A percentile compares a stretch with the other conserved stretches of the same genome.
Evolutionary conservation across 2,888 invertebrate species (phyloP).

Genomic region (Netelia melanura): DNA sequence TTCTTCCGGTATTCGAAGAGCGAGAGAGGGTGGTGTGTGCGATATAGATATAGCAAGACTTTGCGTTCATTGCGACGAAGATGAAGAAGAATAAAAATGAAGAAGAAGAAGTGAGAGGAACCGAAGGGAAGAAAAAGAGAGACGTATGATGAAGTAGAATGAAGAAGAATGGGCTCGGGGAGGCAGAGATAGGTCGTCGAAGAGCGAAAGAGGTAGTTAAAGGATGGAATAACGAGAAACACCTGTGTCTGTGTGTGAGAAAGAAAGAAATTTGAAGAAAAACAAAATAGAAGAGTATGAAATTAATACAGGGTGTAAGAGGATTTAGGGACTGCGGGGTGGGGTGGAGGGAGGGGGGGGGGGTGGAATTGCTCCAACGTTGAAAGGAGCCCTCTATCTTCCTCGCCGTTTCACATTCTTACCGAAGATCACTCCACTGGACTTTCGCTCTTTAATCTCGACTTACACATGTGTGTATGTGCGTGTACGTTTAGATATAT

Average conservation of each 20-base stretch:
- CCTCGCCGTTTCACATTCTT: constrained; percentile 18
- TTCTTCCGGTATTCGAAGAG: constrained; percentile 63
- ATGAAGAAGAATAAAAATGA: constrained; percentile 3
- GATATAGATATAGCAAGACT: not conserved
- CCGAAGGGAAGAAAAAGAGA: constrained; percentile 25
- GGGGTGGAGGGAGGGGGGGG: not conserved
- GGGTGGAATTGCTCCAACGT: constrained; percentile 22
- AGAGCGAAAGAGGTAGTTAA: constrained; percentile 48
- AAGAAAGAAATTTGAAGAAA: constrained; percentile 36
- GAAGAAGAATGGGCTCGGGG: constrained; percentile 59
- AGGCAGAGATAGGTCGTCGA: constrained; percentile 55
- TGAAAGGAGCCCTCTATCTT: constrained; percentile 24
- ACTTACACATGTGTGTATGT: not conserved
- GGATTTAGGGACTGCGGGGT: constrained; percentile 44
- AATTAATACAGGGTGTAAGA: constrained; percentile 23
- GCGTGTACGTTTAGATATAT: not conserved
- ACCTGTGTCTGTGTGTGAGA: not conserved
- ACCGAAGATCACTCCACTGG: constrained; percentile 28
- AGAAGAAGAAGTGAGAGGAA: constrained; percentile 12
- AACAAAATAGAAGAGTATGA: constrained; percentile 21
- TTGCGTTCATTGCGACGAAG: constrained; percentile 29
- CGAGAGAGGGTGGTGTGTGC: not conserved
- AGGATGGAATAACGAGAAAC: constrained; percentile 47
- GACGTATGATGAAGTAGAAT: constrained; percentile 50
- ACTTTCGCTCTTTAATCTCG: constrained; percentile 57